A percentile compares a stretch with the other conserved stretches of the same genome.
Conservation (phyloP, 2,797 vertebrate species). For the Paedocypris micromegethes region DNA sequence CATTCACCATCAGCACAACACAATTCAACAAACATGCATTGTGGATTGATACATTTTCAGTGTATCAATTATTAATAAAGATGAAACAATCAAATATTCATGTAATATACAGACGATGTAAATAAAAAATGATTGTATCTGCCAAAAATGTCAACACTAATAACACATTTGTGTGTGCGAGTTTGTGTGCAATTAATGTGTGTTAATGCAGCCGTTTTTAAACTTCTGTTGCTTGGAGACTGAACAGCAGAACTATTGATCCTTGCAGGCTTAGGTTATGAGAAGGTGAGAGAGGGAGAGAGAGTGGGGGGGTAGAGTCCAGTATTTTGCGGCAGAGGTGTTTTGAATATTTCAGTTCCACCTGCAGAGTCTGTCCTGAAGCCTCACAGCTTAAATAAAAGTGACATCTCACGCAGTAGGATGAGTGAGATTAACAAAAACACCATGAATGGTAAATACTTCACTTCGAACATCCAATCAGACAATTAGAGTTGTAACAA, state of each 20-base stretch:
- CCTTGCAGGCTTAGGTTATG: slow-evolving; percentile 39
- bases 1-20: too few species aligned
- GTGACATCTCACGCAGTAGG: neutral
- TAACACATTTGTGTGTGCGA: neutral
- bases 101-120: too few species aligned
- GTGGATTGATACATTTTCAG: too few species aligned
- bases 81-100: too few species aligned
- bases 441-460: neutral
- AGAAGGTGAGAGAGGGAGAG: neutral
- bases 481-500: too few species aligned
- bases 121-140: too few species aligned
- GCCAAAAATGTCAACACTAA: too few species aligned
- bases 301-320: slow-evolving; percentile 19
- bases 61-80: too few species aligned
- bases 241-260: slow-evolving; percentile 58
- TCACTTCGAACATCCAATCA: neutral
- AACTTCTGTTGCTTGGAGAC: slow-evolving; percentile 65
- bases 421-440: neutral
- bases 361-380: slow-evolving; percentile 15
- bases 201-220: slow-evolving; percentile 52
- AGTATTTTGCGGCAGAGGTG: slow-evolving; percentile 7
- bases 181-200: neutral
- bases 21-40: too few species aligned
- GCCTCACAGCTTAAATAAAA: neutral
- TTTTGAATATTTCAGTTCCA: slow-evolving; percentile 25